Evolutionary conservation across 2,113 vertebrate genomes (phyloP), one percentile per base, ranked within the genome.

Genomic region (Callocephalon fimbriatum): DNA sequence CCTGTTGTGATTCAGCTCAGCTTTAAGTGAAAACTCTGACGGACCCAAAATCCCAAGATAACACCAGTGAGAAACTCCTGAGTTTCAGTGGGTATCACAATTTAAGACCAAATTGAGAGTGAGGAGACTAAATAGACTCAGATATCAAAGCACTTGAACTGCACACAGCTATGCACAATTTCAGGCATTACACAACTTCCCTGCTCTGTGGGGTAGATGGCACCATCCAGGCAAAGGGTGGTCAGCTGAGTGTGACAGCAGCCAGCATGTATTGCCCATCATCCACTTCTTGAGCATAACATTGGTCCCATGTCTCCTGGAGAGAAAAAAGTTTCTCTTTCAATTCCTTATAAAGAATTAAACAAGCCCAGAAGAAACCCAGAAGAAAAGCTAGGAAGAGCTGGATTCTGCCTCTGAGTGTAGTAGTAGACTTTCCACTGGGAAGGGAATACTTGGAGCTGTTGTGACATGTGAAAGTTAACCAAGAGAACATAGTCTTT

Each of bases 161-260:
- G 0, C 63, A n/a, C 9, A 38, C 5, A 38, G 4, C 12, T 25
- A 7, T 20, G 45, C 16, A 54, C 0, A 3, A 44, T 25, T 90
- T 72, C 44, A 86, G 26, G 25, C 31, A 37, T 31, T 59, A 22
- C 7, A n/a, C 11, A 47, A 8, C 22, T 70, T 68, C 7, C 8
- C 21, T 63, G 37, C 21, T 59, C 50, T 59, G 15, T 42, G 70
- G 9, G 17, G 14, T 38, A 47, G 25, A 32, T 35, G 32, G 12
- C 10, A 83, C 6, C 6, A 38, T 12, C 7, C 14, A 47, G 29
- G 15, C 26, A 50, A 74, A 74, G 10, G 7, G 5, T 42, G 38
- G 3, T 10, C 1, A 4, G 16, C 12, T n/a, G 26, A 56, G 25
- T 13, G 16, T 45, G 27, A 29, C 11, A 35, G 13, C 27, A 42